phyloP scores from a whole-genome alignment of 53 echinoderm and acorn worm genomes.

The Echinarachnius parma region DNA sequence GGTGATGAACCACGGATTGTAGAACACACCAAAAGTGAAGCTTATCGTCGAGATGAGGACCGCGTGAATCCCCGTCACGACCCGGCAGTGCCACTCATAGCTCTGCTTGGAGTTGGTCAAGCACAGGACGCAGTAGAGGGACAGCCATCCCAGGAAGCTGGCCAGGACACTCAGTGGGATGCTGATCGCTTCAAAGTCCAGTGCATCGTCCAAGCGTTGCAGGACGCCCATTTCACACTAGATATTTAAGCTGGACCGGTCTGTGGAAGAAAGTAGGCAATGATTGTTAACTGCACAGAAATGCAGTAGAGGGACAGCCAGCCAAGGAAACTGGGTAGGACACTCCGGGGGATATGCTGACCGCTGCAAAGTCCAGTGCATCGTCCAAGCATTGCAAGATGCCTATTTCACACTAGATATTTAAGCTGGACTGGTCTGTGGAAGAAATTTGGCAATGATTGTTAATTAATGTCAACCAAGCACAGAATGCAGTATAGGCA shows the following conservation, averaged over 20 bases:
- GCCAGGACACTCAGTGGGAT: constrained; percentile 55
- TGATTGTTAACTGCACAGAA: too few relatives aligned
- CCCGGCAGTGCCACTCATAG: constrained; percentile 84
- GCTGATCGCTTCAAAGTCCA: constrained; percentile 12
- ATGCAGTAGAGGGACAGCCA: too few relatives aligned
- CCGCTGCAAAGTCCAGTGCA: too few relatives aligned
- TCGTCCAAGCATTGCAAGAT: too few relatives aligned
- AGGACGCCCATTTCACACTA: constrained; percentile 27
- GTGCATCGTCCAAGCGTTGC: constrained; percentile 15
- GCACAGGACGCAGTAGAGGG: constrained; percentile 79
- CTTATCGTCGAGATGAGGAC: constrained; percentile 59
- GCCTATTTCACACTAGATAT: too few relatives aligned
- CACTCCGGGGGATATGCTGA: too few relatives aligned
- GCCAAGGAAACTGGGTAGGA: too few relatives aligned
- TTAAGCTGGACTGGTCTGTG: too few relatives aligned
- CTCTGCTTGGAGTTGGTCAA: constrained; percentile 58
- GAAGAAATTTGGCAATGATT: too few relatives aligned
- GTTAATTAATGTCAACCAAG: constrained; percentile 32
- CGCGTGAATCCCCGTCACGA: constrained; percentile 66
- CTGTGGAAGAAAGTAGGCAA: too few relatives aligned
- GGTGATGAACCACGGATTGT: constrained; percentile 93
- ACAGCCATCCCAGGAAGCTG: constrained; percentile 65
- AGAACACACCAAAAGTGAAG: constrained; percentile 76
- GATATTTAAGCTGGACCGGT: too few relatives aligned
- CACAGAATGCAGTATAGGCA: constrained; percentile 76